phyloP scores from a whole-genome alignment of 2,113 vertebrate species.

The Mormoops blainvillei region DNA sequence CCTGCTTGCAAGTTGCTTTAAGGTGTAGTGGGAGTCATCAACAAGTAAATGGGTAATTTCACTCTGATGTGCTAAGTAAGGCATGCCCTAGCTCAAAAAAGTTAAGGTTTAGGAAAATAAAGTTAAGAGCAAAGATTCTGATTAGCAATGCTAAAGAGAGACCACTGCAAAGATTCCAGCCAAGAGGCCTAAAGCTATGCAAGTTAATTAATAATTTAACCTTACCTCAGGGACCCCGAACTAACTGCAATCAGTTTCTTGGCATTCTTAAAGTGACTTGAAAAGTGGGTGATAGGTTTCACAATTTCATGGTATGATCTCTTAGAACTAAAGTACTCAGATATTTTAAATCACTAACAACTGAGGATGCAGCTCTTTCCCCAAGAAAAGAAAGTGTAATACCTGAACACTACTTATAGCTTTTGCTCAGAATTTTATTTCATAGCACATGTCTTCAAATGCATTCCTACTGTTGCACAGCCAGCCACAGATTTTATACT shows the following conservation, averaged over 20 bases:
- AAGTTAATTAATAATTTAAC: neutral
- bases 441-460: neutral
- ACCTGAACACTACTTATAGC: neutral
- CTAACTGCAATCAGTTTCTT: neutral
- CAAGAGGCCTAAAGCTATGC: neutral
- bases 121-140: neutral
- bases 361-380: neutral
- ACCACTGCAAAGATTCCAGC: neutral
- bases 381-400: neutral
- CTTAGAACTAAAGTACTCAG: neutral
- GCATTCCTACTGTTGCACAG: neutral
- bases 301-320: neutral
- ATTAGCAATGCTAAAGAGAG: neutral
- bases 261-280: neutral
- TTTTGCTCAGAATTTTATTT: neutral
- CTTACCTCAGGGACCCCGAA: neutral
- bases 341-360: neutral
- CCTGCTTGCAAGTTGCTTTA: neutral
- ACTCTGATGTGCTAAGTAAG: neutral
- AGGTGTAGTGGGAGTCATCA: no score
- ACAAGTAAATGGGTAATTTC: neutral
- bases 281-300: neutral
- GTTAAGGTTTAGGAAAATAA: neutral
- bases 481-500: neutral
- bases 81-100: neutral